phyloP scores from a whole-genome alignment of 2,888 invertebrate species.

The Phalera bucephala region DNA sequence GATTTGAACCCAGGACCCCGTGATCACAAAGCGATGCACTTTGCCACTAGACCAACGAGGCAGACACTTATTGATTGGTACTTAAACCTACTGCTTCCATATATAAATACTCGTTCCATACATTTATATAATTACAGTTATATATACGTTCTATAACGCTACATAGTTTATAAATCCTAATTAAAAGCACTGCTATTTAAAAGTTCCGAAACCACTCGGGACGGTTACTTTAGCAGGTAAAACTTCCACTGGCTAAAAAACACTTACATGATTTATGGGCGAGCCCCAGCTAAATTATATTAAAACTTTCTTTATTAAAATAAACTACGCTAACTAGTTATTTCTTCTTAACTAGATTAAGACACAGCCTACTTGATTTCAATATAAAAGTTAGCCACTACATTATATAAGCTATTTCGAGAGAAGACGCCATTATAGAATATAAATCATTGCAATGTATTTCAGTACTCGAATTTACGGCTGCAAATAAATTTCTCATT shows the following conservation, averaged over 20 bases:
- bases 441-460: not conserved
- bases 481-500: not conserved
- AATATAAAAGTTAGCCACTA: slow-evolving; percentile 4
- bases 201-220: too few species aligned
- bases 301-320: slow-evolving; percentile 32
- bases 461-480: not conserved
- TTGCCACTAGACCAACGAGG: too few species aligned
- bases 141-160: too few species aligned
- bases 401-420: slow-evolving; percentile 1
- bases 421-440: not conserved
- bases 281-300: slow-evolving; percentile 15
- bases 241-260: slow-evolving; percentile 4
- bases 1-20: too few species aligned
- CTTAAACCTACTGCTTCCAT: too few species aligned
- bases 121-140: too few species aligned
- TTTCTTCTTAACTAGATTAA: slow-evolving; percentile 25
- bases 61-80: too few species aligned
- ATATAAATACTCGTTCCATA: too few species aligned
- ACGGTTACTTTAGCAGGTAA: too few species aligned
- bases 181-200: too few species aligned
- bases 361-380: slow-evolving; percentile 15
- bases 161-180: too few species aligned
- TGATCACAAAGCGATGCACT: too few species aligned
- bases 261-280: slow-evolving; percentile 8
- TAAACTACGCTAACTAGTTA: slow-evolving; percentile 22